Evolutionary conservation across 2,888 invertebrate genomes (phyloP).

Genomic region (Slavum lentiscoides): DNA sequence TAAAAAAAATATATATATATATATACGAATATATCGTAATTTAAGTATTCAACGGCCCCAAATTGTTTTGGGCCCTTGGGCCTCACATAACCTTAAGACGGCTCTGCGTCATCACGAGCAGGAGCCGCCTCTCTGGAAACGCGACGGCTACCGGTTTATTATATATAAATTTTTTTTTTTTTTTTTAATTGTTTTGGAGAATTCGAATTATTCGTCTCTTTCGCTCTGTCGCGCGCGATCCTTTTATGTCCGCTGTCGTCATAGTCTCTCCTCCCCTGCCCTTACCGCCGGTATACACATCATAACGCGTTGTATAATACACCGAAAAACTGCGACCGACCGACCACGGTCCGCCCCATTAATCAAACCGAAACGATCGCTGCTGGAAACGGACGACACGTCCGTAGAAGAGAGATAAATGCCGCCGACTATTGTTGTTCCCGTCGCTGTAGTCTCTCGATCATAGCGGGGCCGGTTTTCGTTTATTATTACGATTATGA

Average conservation of each 20-base stretch:
- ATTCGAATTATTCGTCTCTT: constrained; percentile 28
- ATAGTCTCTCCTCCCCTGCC: background rate
- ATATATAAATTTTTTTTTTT: background rate
- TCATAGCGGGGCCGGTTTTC: constrained; percentile 19
- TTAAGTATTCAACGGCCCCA: no score
- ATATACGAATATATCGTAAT: no score
- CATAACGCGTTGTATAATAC: background rate
- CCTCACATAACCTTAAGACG: no score
- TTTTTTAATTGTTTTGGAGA: constrained; percentile 36
- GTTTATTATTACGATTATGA: background rate
- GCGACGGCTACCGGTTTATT: constrained; percentile 27
- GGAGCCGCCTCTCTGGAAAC: background rate
- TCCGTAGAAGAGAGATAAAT: no score
- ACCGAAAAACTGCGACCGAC: constrained; percentile 34
- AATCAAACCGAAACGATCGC: constrained; percentile 49
- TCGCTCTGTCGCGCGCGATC: constrained; percentile 26
- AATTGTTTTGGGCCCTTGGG: no score
- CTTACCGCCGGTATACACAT: background rate
- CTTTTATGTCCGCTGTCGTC: constrained; percentile 40
- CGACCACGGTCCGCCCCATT: constrained; percentile 17
- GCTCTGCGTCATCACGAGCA: no score
- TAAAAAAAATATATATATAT: no score
- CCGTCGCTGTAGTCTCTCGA: constrained; percentile 3
- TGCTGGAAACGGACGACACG: constrained; percentile 29
- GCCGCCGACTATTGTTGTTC: constrained; percentile 46